Evolutionary conservation across 2,797 vertebrate species (phyloP), one percentile per base, ranked within the genome.

Genomic region (Thalassophryne amazonica): DNA sequence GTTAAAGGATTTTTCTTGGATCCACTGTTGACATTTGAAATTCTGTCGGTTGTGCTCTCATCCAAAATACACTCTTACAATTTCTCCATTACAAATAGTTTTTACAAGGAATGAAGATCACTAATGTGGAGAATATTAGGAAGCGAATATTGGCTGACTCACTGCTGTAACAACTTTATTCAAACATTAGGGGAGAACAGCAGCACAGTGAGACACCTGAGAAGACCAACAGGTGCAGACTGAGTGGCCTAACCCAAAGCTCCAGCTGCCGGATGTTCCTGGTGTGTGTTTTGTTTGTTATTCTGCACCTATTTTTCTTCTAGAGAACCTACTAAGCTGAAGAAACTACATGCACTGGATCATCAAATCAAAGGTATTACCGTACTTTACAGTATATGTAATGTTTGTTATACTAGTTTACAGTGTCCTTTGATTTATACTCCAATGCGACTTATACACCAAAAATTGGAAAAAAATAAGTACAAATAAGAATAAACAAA

Each of bases 161-260:
- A 51, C 34, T 10, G 0, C 13, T 27, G 12, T 28, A n/a, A n/a
- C n/a, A n/a, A n/a, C n/a, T n/a, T 43, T 24, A 28, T 28, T 9
- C 22, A 21, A 59, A 2, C 17, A 46, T 34, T 12, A 16, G 15
- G 13, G 16, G 17, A 11, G 18, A 45, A 31, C 7, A 16, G 2
- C 2, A 11, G 16, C 43, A 31, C 73, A 52, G 56, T 24, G 36
- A 43, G 73, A 77, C 55, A 77, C 70, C 47, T 36, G 71, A 79
- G 70, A 73, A 40, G 60, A 55, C 24, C 19, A 59, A 43, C 73
- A 73, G 76, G 58, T 81, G 74, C 27, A 31, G 38, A 46, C 41
- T 40, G 45, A 55, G n/a, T n/a, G 17, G 15, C 55, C 38, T 17
- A 33, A 35, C 4, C 6, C 20, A 31, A 45, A 32, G 33, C 52